Evolutionary conservation across 2,113 vertebrate species (phyloP).

Genomic region (Glaucidium brasilianum): DNA sequence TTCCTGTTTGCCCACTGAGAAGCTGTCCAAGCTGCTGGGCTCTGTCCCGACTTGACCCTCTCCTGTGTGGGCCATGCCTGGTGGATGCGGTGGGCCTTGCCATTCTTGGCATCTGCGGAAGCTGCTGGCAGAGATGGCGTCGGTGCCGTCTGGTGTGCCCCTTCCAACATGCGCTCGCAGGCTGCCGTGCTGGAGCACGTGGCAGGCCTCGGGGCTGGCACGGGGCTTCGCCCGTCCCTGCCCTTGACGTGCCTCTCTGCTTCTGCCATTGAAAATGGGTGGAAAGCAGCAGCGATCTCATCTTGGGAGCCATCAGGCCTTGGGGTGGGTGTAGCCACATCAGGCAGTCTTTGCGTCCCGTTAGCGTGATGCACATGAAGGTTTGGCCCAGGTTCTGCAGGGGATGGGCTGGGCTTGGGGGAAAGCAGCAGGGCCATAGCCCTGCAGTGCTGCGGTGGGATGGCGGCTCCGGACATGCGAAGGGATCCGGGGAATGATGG

Average conservation of each 20-base stretch:
- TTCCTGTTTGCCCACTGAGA: background rate
- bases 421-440: no score
- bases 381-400: background rate
- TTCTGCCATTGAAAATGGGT: background rate
- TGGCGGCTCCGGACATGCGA: background rate
- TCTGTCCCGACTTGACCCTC: background rate
- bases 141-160: background rate
- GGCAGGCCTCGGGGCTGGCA: background rate
- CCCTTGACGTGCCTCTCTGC: background rate
- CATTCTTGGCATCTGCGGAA: background rate
- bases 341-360: background rate
- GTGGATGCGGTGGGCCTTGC: background rate
- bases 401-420: background rate
- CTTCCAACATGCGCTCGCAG: background rate
- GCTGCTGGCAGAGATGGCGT: background rate
- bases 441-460: accelerated
- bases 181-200: accelerated
- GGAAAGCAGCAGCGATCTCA: background rate
- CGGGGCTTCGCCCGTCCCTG: accelerated
- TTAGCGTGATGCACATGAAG: accelerated
- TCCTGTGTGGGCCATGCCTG: accelerated
- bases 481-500: background rate
- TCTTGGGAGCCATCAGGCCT: accelerated
- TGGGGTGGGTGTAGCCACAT: background rate
- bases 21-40: background rate